phyloP scores from a whole-genome alignment of 2,797 vertebrate genomes.

The Garrulus glandarius region DNA sequence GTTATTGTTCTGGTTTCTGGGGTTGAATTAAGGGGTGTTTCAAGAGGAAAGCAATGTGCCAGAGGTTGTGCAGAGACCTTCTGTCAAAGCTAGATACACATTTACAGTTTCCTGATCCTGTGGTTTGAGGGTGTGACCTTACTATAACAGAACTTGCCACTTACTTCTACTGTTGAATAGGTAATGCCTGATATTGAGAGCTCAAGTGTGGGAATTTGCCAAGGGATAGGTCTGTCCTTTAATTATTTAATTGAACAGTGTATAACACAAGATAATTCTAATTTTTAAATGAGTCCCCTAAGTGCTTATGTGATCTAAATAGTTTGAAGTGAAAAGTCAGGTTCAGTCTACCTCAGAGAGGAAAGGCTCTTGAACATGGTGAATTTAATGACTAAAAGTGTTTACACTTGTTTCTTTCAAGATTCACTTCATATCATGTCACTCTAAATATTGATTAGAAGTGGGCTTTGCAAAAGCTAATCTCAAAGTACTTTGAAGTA shows the following conservation, averaged over 20 bases:
- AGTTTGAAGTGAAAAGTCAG: neutral
- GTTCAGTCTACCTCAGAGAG: neutral
- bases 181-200: neutral
- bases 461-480: neutral
- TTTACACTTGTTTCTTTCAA: neutral
- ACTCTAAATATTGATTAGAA: neutral
- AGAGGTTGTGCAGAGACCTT: neutral
- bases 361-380: neutral
- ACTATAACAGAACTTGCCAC: neutral
- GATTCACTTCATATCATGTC: neutral
- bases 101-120: neutral
- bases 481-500: neutral
- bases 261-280: neutral
- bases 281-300: neutral
- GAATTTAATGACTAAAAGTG: neutral
- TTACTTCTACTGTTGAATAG: neutral
- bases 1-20: neutral
- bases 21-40: neutral
- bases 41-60: neutral
- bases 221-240: neutral
- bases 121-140: neutral
- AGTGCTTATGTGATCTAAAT: neutral
- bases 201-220: neutral
- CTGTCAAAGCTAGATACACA: neutral
- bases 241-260: neutral